Base-by-base conservation (phyloP, 2,888 invertebrate genomes). In the Agrochola lota region DNA sequence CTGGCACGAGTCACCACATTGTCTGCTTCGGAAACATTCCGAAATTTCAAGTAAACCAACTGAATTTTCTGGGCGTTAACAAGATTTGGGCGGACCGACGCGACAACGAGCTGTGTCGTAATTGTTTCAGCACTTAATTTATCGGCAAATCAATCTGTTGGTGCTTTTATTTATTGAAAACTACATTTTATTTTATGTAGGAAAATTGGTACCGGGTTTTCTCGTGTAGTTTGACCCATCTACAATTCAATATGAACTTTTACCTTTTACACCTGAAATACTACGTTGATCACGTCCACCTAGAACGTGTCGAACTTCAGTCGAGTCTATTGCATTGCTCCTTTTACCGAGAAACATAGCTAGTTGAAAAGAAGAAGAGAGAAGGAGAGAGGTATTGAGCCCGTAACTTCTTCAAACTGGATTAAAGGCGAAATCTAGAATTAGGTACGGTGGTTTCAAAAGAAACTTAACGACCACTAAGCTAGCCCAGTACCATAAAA, bases 1-100 rank as follows among this genome's bases (percentile, higher is more conserved):
- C 70, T 83, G 78, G 75, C 77, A 69, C 69, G 23, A 72, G 55
- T 71, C 74, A 78, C 26, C 55, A 59, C 64, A 9, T 52, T 26
- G 55, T 71, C 62, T 30, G 66, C 71, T 76, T 75, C 73, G 43
- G 63, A 71, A 69, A 71, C 71, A 67, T 77, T 77, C 52, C 52
- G 64, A 76, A 63, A 63, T 35, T 49, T 81, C n/a, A 59, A 72
- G 49, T 69, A 78, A 75, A 77, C n/a, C 43, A 59, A 8, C 17
- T 0, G 15, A 72, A 70, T 76, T 52, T 67, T 68, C 23, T 23
- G 8, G 40, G 12, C n/a, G 23, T n/a, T 73, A 57, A 70, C 76
- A 68, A 68, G 70, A 74, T 74, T 79, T 77, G 35, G 71, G 55
- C 43, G 35, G 63, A 73, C 40, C 12, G n/a, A n/a, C 30, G 46